Evolutionary conservation across 2,113 vertebrate genomes (phyloP).

Genomic region (Melospiza melodia): DNA sequence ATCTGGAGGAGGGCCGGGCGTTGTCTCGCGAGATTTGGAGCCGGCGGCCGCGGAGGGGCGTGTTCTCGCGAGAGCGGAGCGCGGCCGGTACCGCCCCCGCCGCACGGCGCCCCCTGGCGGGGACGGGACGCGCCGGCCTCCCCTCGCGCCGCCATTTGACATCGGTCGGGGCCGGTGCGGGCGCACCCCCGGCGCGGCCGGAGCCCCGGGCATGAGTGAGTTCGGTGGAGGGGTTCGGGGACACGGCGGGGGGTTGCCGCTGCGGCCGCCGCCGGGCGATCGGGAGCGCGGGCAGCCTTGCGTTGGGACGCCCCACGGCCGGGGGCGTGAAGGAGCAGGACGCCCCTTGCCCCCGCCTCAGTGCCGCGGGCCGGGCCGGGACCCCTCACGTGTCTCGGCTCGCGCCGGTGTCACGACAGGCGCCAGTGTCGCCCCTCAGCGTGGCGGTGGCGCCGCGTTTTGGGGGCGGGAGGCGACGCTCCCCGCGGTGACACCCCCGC

Average conservation of each 20-base stretch:
- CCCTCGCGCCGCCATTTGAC: not conserved
- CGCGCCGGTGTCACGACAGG: no score
- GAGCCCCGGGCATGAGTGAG: not conserved
- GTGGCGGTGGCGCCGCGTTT: not conserved
- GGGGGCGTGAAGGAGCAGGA: not conserved
- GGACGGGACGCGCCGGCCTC: no score
- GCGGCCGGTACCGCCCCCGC: not conserved
- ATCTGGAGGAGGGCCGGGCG: fast-evolving
- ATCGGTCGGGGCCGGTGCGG: not conserved
- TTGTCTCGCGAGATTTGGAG: not conserved
- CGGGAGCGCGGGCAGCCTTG: not conserved
- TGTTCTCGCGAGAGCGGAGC: not conserved
- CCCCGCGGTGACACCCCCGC: not conserved
- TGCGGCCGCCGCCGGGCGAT: not conserved
- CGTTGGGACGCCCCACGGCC: not conserved
- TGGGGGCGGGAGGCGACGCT: not conserved
- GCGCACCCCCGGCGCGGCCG: not conserved
- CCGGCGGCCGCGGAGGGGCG: fast-evolving
- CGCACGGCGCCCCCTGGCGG: not conserved
- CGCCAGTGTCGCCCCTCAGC: not conserved
- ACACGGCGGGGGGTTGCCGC: not conserved
- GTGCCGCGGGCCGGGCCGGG: not conserved
- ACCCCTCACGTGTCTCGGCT: not conserved
- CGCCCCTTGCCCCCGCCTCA: not conserved
- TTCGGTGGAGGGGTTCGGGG: not conserved